phyloP scores from a whole-genome alignment of 1,140 invertebrate genomes.

The Bombus huntii region DNA sequence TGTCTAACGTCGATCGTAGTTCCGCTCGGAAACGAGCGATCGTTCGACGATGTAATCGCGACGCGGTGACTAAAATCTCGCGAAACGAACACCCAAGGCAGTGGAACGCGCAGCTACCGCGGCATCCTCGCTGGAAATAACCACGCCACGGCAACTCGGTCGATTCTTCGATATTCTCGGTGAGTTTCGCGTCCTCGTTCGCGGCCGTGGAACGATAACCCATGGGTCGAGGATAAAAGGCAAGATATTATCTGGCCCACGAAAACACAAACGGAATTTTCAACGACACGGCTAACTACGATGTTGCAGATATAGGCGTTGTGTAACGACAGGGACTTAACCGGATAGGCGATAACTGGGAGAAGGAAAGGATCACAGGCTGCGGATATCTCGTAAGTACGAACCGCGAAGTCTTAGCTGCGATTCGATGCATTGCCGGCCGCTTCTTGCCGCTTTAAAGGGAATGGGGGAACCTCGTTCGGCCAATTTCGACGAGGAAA shows the following conservation, averaged over 20 bases:
- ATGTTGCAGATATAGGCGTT: slow-evolving; percentile 35
- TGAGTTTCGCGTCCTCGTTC: slow-evolving; percentile 25
- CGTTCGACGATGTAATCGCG: not conserved
- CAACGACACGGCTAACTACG: slow-evolving; percentile 50
- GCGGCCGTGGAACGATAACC: slow-evolving; percentile 9
- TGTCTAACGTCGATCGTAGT: no score
- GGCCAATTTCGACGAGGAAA: not conserved
- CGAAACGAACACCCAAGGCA: not conserved
- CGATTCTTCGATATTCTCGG: not conserved
- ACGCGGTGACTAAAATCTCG: not conserved
- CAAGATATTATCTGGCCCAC: slow-evolving; percentile 17
- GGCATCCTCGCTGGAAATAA: not conserved
- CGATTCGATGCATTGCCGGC: not conserved
- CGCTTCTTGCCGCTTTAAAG: not conserved
- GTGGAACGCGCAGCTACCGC: not conserved
- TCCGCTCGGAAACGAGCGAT: not conserved
- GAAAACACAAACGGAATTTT: slow-evolving; percentile 23
- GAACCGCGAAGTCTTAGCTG: slow-evolving; percentile 4
- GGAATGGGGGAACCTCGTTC: not conserved
- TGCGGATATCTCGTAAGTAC: slow-evolving; percentile 34
- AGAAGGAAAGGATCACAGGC: slow-evolving; percentile 50
- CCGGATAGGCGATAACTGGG: slow-evolving; percentile 54
- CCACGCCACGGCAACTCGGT: not conserved
- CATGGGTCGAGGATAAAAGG: not conserved
- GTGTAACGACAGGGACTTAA: slow-evolving; percentile 45